phyloP scores from a whole-genome alignment of 2,797 vertebrate genomes.

The Neosilurus hyrtlii region DNA sequence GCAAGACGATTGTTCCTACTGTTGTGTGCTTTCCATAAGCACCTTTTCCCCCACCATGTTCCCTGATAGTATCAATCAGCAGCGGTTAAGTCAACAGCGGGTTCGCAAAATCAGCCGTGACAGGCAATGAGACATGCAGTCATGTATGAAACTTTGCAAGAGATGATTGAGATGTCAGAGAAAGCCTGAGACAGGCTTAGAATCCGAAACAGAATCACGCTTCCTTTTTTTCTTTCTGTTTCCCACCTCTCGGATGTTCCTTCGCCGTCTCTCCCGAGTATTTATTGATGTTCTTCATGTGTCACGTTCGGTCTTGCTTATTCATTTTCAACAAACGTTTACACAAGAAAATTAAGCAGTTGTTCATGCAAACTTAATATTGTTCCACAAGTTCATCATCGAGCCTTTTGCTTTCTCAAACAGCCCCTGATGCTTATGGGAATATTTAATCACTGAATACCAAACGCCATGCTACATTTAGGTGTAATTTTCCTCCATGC shows the following conservation, averaged over 20 bases:
- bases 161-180: constrained; percentile 47
- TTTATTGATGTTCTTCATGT: constrained; percentile 46
- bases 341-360: constrained; percentile 65
- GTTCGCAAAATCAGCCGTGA: constrained; percentile 32
- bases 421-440: constrained; percentile 69
- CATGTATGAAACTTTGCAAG: constrained; percentile 44
- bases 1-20: constrained; percentile 34
- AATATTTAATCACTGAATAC: constrained; percentile 83
- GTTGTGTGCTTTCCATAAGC: constrained; percentile 29
- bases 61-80: constrained; percentile 41
- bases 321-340: constrained; percentile 51
- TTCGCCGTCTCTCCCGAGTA: constrained; percentile 38
- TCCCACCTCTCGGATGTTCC: background rate
- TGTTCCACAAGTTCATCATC: constrained; percentile 73
- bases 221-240: background rate
- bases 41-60: constrained; percentile 28
- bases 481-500: constrained; percentile 80
- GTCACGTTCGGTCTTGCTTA: constrained; percentile 36
- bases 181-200: constrained; percentile 28
- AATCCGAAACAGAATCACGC: constrained; percentile 16
- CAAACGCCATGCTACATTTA: constrained; percentile 79
- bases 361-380: constrained; percentile 79
- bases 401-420: constrained; percentile 71
- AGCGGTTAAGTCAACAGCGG: constrained; percentile 29
- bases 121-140: constrained; percentile 44